Percentiles rank a stretch among this genome's conserved stretches.
Conservation (phyloP, 2,797 vertebrate species). For the Pantherophis vulpinus region DNA sequence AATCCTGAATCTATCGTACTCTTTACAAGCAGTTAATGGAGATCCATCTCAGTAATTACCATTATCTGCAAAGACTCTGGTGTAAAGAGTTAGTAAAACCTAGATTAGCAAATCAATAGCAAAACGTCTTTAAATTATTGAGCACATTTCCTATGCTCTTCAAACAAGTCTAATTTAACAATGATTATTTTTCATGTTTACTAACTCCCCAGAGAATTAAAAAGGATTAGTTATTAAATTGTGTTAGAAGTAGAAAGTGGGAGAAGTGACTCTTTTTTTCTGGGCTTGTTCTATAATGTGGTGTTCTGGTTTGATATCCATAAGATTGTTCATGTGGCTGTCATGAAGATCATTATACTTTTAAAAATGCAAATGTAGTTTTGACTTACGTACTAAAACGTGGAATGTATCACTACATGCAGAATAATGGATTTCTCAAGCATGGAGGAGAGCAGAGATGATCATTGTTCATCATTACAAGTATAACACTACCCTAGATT, state of each 20-base stretch:
- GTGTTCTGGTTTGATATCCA: background rate
- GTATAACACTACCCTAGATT: background rate
- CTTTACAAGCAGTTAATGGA: background rate
- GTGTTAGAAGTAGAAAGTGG: background rate
- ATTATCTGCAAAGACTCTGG: background rate
- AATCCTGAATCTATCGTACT: background rate
- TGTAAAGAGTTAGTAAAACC: background rate
- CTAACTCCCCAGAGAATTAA: background rate
- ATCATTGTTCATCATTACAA: background rate
- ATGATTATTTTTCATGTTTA: background rate
- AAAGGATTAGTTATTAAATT: background rate
- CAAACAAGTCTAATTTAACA: background rate
- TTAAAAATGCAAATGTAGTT: background rate
- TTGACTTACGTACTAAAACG: background rate
- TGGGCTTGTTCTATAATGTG: background rate
- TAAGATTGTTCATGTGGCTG: background rate
- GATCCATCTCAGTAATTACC: background rate
- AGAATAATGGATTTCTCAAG: background rate
- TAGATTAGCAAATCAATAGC: background rate
- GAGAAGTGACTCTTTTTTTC: background rate
- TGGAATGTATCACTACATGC: background rate
- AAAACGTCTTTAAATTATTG: background rate
- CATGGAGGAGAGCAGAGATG: background rate
- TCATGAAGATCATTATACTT: background rate
- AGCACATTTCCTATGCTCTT: background rate